Conservation (phyloP, 2,888 invertebrate genomes). For the Sylvicola fuscatus region DNA sequence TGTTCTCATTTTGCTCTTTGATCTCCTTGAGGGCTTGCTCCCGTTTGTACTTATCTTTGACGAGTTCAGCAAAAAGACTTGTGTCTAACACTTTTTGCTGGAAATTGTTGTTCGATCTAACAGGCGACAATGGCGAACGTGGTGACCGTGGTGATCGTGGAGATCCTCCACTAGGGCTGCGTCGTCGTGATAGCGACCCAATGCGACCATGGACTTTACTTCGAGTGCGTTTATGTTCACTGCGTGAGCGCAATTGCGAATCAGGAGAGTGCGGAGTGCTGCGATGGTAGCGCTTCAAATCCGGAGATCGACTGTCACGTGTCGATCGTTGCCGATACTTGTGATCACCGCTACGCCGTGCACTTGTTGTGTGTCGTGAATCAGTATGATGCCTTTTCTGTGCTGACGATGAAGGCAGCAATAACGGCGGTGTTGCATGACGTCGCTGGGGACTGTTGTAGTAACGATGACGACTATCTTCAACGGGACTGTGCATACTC, state of each 20-base stretch:
- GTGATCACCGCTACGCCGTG: neutral
- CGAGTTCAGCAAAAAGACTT: slow-evolving; percentile 73
- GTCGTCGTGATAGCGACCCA: slow-evolving; percentile 14
- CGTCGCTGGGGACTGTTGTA: neutral
- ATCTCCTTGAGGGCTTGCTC: slow-evolving; percentile 40
- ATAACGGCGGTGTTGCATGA: slow-evolving; percentile 10
- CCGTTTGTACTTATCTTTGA: slow-evolving; percentile 66
- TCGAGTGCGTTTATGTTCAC: slow-evolving; percentile 3
- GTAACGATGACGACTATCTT: slow-evolving; percentile 6
- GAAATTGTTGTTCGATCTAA: slow-evolving; percentile 34
- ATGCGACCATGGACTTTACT: neutral
- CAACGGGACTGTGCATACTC: slow-evolving; percentile 8
- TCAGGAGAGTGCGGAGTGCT: neutral
- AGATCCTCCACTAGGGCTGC: slow-evolving; percentile 5
- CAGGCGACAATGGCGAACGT: slow-evolving; percentile 12
- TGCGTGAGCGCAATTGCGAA: neutral
- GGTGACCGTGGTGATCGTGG: slow-evolving; percentile 9
- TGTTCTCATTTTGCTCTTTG: slow-evolving; percentile 2
- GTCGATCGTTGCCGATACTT: neutral
- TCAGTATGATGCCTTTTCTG: slow-evolving; percentile 7
- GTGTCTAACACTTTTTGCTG: slow-evolving; percentile 74
- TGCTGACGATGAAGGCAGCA: slow-evolving; percentile 10
- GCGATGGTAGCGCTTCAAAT: no score
- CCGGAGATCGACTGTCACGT: slow-evolving; percentile 1
- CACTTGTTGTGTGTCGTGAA: slow-evolving; percentile 13